A percentile compares a stretch with the other conserved stretches of the same genome.
Evolutionary conservation across 2,797 vertebrate genomes (phyloP).

Genomic region (Eulemur rubriventer): DNA sequence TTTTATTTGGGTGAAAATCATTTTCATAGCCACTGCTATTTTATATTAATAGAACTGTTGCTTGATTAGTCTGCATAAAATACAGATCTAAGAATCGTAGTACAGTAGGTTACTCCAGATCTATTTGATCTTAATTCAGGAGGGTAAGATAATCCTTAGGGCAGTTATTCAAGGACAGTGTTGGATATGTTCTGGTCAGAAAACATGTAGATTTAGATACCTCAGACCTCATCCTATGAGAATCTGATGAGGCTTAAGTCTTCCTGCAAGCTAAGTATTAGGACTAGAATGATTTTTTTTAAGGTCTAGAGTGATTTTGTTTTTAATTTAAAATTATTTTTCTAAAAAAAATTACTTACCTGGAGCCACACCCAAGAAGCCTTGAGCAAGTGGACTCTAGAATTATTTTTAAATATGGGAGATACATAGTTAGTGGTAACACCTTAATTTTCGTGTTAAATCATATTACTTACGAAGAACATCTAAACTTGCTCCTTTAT

Average conservation of each 20-base stretch:
- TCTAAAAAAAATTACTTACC: too few species aligned
- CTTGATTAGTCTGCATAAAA: slow-evolving; percentile 34
- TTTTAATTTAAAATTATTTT: not conserved
- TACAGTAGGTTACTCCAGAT: not conserved
- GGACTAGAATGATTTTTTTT: not conserved
- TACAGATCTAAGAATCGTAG: not conserved
- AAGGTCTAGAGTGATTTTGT: too few species aligned
- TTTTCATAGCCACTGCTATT: slow-evolving; percentile 34
- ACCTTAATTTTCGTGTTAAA: slow-evolving; percentile 41
- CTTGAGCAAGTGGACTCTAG: too few species aligned
- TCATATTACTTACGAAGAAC: slow-evolving; percentile 39
- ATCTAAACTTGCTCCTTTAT: slow-evolving; percentile 25
- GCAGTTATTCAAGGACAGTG: not conserved
- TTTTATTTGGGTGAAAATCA: slow-evolving; percentile 42
- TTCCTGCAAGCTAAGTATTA: not conserved
- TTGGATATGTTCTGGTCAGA: slow-evolving; percentile 33
- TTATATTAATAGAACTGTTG: slow-evolving; percentile 16
- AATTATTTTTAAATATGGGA: slow-evolving; percentile 19
- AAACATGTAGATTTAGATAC: not conserved
- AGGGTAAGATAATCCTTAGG: not conserved
- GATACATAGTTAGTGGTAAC: not conserved
- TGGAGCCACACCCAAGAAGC: too few species aligned
- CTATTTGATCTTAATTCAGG: not conserved
- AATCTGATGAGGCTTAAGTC: slow-evolving; percentile 15
- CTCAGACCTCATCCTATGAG: not conserved